Evolutionary conservation across 2,888 invertebrate species (phyloP).

Genomic region (Lithosia quadra): DNA sequence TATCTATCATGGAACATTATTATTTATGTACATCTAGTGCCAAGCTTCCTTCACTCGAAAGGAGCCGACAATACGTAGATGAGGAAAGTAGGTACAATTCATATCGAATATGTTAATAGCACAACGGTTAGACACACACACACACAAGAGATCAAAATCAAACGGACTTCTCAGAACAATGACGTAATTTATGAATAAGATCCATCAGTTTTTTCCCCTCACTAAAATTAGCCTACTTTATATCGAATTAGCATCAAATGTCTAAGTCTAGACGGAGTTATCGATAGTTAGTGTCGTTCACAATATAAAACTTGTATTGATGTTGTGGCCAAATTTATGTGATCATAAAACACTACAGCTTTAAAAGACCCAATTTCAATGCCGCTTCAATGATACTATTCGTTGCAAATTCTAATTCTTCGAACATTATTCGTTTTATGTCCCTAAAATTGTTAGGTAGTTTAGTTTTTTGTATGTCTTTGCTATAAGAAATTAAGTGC

Average conservation of each 20-base stretch:
- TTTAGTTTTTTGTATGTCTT: too few species aligned
- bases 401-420: conserved; percentile 1
- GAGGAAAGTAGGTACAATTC: conserved; percentile 30
- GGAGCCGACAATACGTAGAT: conserved; percentile 49
- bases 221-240: conserved; percentile 39
- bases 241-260: conserved; percentile 40
- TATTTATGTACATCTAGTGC: conserved; percentile 47
- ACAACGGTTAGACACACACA: conserved; percentile 18
- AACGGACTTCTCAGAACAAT: conserved; percentile 23
- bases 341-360: conserved; percentile 30
- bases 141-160: conserved; percentile 15
- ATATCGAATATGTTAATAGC: conserved; percentile 51
- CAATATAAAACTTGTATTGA: conserved; percentile 35
- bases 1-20: conserved; percentile 38
- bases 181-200: conserved; percentile 44
- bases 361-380: conserved; percentile 13
- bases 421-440: not conserved
- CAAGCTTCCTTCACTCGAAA: conserved; percentile 33
- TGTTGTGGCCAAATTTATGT: conserved; percentile 43
- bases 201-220: conserved; percentile 31
- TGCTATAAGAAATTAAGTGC: too few species aligned
- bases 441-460: not conserved
- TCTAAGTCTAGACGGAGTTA: conserved; percentile 50
- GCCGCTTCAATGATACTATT: conserved; percentile 3
- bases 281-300: conserved; percentile 38